Evolutionary conservation across 2,113 vertebrate genomes (phyloP).

Genomic region (Struthidea cinerea): DNA sequence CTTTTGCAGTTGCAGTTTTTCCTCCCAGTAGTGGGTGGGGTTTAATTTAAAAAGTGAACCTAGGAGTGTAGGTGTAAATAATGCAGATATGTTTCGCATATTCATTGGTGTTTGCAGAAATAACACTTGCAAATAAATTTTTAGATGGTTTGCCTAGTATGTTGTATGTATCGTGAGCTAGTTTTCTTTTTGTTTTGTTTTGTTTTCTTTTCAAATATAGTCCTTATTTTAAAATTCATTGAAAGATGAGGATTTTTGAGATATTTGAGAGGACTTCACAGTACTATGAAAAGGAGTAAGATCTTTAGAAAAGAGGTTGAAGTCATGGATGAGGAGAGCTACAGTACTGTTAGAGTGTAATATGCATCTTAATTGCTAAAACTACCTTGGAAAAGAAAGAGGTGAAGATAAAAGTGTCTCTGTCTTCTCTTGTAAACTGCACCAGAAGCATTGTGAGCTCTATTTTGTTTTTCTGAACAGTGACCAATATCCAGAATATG

Average conservation of each 20-base stretch:
- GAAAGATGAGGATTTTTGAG: not conserved
- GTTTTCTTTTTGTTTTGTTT: too few relatives aligned
- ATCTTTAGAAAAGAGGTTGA: not conserved
- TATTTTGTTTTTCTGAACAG: not conserved
- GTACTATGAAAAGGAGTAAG: not conserved
- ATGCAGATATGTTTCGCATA: not conserved
- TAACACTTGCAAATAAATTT: not conserved
- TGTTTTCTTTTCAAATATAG: not conserved
- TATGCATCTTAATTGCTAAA: not conserved
- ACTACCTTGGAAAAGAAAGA: not conserved
- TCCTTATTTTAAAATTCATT: not conserved
- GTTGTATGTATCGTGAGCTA: not conserved
- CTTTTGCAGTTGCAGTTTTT: not conserved
- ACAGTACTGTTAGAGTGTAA: not conserved
- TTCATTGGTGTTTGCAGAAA: not conserved
- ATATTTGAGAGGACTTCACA: not conserved
- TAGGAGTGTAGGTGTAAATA: not conserved
- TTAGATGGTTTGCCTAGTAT: not conserved
- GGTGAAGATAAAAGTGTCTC: not conserved
- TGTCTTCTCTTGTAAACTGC: not conserved
- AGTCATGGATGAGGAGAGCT: not conserved
- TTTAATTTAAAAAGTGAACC: not conserved
- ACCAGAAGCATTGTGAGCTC: not conserved
- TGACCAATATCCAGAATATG: not conserved
- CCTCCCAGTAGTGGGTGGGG: accelerated